phyloP scores from a whole-genome alignment of 2,113 vertebrate genomes.

The Lagopus muta region DNA sequence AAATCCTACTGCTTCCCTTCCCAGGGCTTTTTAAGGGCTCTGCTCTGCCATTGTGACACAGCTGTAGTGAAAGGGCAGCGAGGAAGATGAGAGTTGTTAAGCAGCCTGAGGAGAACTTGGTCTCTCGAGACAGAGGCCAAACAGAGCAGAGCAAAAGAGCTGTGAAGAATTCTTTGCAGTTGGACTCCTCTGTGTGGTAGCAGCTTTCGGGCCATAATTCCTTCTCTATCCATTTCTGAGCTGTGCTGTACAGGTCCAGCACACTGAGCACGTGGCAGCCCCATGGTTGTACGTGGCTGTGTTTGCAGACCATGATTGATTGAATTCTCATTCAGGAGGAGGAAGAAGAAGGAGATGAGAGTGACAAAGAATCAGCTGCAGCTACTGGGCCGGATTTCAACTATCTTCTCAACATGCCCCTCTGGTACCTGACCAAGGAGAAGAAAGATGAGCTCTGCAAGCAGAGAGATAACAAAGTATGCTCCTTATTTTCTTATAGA shows the following conservation, averaged over 20 bases:
- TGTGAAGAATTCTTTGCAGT: background rate
- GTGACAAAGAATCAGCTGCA: constrained; percentile 60
- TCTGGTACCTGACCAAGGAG: constrained; percentile 96
- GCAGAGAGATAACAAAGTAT: constrained; percentile 89
- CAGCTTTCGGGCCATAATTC: background rate
- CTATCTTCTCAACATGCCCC: constrained; percentile 96
- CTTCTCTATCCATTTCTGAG: background rate
- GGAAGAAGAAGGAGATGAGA: constrained; percentile 73
- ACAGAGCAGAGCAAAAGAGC: background rate
- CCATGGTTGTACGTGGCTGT: background rate
- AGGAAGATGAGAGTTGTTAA: background rate
- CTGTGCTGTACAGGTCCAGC: background rate
- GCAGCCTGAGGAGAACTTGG: background rate
- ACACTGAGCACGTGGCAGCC: background rate
- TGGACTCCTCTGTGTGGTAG: background rate
- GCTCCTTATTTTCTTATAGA: background rate
- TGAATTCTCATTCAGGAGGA: constrained; percentile 53
- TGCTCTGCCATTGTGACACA: too few relatives aligned
- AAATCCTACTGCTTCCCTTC: too few relatives aligned
- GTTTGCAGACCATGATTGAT: background rate
- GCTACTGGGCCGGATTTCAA: constrained; percentile 90
- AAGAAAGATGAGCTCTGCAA: constrained; percentile 97
- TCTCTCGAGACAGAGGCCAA: background rate
- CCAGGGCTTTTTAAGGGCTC: background rate
- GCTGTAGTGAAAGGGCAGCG: background rate